These are phyloP conservation scores for Sinelater perroti DNA, from an alignment of 2,888 invertebrate genomes.

Conservation along the genomic window DNA sequence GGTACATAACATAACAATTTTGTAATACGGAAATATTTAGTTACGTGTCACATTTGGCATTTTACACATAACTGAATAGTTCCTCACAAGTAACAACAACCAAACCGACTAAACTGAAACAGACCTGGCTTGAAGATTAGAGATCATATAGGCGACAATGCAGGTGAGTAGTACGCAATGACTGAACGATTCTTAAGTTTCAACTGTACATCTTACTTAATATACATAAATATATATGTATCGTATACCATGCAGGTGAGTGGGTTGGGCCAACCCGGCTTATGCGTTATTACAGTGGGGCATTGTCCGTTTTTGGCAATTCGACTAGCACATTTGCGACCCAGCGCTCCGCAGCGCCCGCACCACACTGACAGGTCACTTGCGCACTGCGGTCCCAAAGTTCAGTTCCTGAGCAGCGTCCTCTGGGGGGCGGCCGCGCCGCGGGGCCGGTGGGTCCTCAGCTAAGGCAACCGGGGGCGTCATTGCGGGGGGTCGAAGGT, in stretches of 20 bases:
- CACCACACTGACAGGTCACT: slow-evolving; percentile 25
- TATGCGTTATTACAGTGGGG: slow-evolving; percentile 16
- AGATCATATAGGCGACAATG: slow-evolving; percentile 7
- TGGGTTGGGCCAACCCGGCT: slow-evolving; percentile 20
- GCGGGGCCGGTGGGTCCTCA: slow-evolving; percentile 27
- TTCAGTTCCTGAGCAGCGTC: slow-evolving; percentile 30
- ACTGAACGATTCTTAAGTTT: slow-evolving; percentile 15
- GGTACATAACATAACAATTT: too few relatives aligned
- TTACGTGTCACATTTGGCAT: too few relatives aligned
- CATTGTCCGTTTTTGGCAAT: slow-evolving; percentile 46
- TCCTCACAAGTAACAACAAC: too few relatives aligned
- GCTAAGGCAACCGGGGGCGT: slow-evolving; percentile 44
- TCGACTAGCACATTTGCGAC: slow-evolving; percentile 48
- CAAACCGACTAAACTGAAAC: not conserved
- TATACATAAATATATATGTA: slow-evolving; percentile 29
- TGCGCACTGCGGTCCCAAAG: slow-evolving; percentile 27
- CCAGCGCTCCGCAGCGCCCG: slow-evolving; percentile 30
- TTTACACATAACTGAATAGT: too few relatives aligned
- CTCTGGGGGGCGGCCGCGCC: slow-evolving; percentile 19
- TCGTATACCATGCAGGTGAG: slow-evolving; percentile 45
- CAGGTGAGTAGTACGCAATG: slow-evolving; percentile 14
- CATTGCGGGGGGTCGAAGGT: slow-evolving; percentile 63
- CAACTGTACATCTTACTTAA: slow-evolving; percentile 30
- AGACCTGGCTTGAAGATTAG: slow-evolving; percentile 8
- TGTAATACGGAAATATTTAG: too few relatives aligned